A percentile compares a stretch with the other conserved stretches of the same genome.
phyloP scores from a whole-genome alignment of 2,888 invertebrate genomes.

The Brenthis hecate region DNA sequence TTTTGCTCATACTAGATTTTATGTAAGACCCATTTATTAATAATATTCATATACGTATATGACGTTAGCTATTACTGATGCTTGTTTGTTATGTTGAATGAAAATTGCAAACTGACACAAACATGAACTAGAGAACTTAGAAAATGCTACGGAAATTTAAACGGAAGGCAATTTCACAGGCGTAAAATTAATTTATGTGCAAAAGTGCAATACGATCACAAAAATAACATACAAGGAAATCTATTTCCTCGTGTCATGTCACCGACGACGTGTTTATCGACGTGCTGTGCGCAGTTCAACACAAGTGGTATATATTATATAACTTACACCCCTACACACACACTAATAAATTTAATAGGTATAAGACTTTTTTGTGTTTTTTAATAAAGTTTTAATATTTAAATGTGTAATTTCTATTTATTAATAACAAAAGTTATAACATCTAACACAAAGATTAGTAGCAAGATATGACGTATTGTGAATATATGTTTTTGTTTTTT shows the following conservation, averaged over 20 bases:
- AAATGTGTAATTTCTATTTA: no score
- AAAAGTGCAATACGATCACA: constrained; percentile 40
- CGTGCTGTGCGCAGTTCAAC: constrained; percentile 13
- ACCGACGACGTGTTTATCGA: constrained; percentile 27
- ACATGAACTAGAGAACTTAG: no score
- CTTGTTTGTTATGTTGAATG: no score
- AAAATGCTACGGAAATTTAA: neutral
- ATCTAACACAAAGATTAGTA: no score
- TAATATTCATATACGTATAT: neutral
- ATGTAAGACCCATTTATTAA: neutral
- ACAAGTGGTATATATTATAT: constrained; percentile 2
- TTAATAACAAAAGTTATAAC: no score
- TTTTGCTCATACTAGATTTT: constrained; percentile 11
- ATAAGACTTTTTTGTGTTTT: no score
- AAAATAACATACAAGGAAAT: constrained; percentile 70
- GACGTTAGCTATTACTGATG: neutral
- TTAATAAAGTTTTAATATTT: no score
- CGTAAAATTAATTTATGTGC: constrained; percentile 20
- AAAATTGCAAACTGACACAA: no score
- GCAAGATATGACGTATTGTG: no score
- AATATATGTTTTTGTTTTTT: neutral
- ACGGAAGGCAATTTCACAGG: constrained; percentile 5
- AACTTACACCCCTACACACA: no score
- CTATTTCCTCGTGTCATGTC: constrained; percentile 67
- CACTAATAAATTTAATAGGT: no score